A percentile compares a stretch with the other conserved stretches of the same genome.
phyloP scores from a whole-genome alignment of 2,797 vertebrate genomes.

The Carapus acus region DNA sequence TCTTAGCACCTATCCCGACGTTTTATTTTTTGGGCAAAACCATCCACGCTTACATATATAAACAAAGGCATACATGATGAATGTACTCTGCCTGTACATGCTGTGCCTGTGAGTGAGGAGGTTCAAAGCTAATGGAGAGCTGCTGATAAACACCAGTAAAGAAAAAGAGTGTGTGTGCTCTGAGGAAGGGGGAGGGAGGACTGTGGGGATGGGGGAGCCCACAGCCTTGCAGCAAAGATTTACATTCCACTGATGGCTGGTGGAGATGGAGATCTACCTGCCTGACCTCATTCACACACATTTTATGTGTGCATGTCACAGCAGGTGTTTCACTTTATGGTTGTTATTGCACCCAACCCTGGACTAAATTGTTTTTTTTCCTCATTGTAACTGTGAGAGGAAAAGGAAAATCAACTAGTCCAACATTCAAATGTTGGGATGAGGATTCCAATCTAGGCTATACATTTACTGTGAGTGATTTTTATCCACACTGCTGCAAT shows the following conservation, averaged over 20 bases:
- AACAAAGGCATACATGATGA: neutral
- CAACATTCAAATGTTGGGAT: too few relatives aligned
- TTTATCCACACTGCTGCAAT: too few relatives aligned
- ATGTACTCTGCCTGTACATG: neutral
- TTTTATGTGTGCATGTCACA: neutral
- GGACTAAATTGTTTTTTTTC: too few relatives aligned
- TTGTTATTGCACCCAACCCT: too few relatives aligned
- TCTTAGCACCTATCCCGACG: too few relatives aligned
- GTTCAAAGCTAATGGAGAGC: constrained; percentile 13
- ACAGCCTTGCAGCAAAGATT: constrained; percentile 36
- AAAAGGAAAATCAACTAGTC: too few relatives aligned
- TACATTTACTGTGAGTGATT: too few relatives aligned
- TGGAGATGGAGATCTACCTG: constrained; percentile 38
- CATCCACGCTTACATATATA: too few relatives aligned
- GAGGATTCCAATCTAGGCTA: too few relatives aligned
- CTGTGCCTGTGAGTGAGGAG: constrained; percentile 29
- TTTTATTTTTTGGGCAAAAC: too few relatives aligned
- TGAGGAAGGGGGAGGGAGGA: neutral
- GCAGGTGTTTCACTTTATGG: neutral
- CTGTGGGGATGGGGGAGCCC: constrained; percentile 3
- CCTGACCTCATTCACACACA: constrained; percentile 31
- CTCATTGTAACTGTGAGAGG: too few relatives aligned
- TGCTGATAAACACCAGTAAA: constrained; percentile 6
- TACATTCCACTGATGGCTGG: constrained; percentile 54
- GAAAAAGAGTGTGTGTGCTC: neutral